Evolutionary conservation across 2,888 invertebrate genomes (phyloP).

Genomic region (Emmelina monodactyla): DNA sequence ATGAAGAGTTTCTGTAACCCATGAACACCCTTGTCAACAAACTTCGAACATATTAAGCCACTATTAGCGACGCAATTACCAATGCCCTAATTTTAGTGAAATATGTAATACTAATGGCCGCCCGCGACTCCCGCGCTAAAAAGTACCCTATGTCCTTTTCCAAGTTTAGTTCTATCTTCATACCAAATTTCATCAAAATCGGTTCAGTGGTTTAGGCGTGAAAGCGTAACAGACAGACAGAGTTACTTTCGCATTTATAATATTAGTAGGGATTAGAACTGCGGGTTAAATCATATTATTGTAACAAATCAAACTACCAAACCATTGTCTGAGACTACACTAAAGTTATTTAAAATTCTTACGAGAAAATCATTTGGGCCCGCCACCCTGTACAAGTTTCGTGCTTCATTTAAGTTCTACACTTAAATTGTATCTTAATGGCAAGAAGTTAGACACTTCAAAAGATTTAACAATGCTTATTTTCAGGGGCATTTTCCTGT

Average conservation of each 20-base stretch:
- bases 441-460: constrained; percentile 52
- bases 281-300: neutral
- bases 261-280: too few relatives aligned
- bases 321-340: too few relatives aligned
- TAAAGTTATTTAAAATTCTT: too few relatives aligned
- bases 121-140: neutral
- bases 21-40: constrained; percentile 30
- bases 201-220: too few relatives aligned
- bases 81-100: neutral
- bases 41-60: constrained; percentile 27
- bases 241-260: too few relatives aligned
- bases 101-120: neutral
- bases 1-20: constrained; percentile 23
- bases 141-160: too few relatives aligned
- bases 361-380: too few relatives aligned
- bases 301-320: too few relatives aligned
- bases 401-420: constrained; percentile 63
- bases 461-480: constrained; percentile 64
- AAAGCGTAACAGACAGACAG: too few relatives aligned
- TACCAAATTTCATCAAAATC: too few relatives aligned
- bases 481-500: constrained; percentile 43
- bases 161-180: too few relatives aligned
- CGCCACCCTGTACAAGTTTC: constrained; percentile 55
- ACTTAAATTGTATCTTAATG: constrained; percentile 58
- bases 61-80: constrained; percentile 6